Base-by-base conservation (phyloP, 2,113 vertebrate species). In the Orycteropus afer region DNA sequence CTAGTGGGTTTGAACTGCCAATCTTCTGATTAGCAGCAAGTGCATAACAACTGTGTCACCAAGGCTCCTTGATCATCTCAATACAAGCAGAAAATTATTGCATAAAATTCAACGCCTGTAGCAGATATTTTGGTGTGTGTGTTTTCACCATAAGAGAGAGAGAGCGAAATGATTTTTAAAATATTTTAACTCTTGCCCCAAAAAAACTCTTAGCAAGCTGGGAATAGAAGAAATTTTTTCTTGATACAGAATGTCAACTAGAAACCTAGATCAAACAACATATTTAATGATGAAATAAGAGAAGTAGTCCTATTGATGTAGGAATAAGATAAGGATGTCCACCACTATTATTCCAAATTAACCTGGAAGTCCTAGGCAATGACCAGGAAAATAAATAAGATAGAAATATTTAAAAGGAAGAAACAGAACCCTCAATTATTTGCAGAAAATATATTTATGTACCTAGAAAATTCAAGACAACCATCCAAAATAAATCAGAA, bases 81-180 rank as follows among this genome's bases (percentile, higher is more conserved):
- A 91, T 42, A 91, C 65, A 93, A 77, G 49, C 37, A 89, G 77
- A 90, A 78, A 96, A 61, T 53, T 79, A 91, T 90, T 81, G 88
- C 73, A 86, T 53, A 55, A 96, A 89, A 93, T 32, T 12, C 94
- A 92, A 90, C 32, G 80, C 23, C 55, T 20, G 83, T 67, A 17
- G 34, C n/a, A 37, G 14, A 69, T 37, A 69, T 20, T 37, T 37
- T 69, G 34, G 34, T 69, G 34, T 37, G 27, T 57, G 1, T 69
- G 34, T 69, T n/a, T 69, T 69, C 65, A 69, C 65, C 63, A 65
- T 14, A 65, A 69, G n/a, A 37, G 32, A 65, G 51, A 65, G 63
- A 69, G 15, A 18, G 5, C 17, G n/a, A 69, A 69, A 5, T n/a
- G 17, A 5, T 37, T 69, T 69, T 11, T 9, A 57, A 57, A 57